Percentiles rank a stretch among this genome's conserved stretches.
These are phyloP conservation scores for Gastrophryne carolinensis DNA, from an alignment of 2,797 vertebrate genomes.

Conservation along the genomic window DNA sequence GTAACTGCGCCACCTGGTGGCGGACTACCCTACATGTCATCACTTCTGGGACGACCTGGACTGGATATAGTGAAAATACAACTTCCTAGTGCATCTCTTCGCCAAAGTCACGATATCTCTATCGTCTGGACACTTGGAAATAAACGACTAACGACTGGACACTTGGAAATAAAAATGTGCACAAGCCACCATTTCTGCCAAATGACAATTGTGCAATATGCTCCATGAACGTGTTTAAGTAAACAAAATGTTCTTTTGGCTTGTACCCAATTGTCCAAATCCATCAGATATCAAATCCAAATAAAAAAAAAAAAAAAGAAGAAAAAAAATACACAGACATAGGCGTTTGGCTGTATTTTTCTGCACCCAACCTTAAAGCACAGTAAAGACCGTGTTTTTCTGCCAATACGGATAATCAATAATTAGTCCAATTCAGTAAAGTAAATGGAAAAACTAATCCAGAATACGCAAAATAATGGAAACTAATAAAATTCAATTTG, in stretches of 20 bases:
- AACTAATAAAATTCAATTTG: too few relatives aligned
- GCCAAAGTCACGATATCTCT: background rate
- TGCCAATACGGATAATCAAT: too few relatives aligned
- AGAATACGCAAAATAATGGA: too few relatives aligned
- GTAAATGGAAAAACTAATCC: too few relatives aligned
- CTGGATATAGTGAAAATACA: constrained; percentile 11
- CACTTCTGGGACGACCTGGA: too few relatives aligned
- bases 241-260: constrained; percentile 44
- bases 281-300: constrained; percentile 19
- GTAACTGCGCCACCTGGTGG: too few relatives aligned
- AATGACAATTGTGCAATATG: constrained; percentile 42
- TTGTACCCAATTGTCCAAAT: constrained; percentile 8
- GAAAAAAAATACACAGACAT: background rate
- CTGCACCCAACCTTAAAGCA: too few relatives aligned
- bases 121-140: constrained; percentile 3
- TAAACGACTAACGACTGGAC: background rate
- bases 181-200: constrained; percentile 23
- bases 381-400: too few relatives aligned
- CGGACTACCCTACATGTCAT: too few relatives aligned
- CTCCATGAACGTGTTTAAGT: constrained; percentile 22
- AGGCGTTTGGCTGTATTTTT: too few relatives aligned
- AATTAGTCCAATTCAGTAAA: too few relatives aligned
- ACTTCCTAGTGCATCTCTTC: background rate
- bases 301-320: constrained; percentile 6
- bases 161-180: constrained; percentile 10